Evolutionary conservation across 2,797 vertebrate genomes (phyloP), one percentile per base, ranked within the genome.

Genomic region (Arctocebus calabarensis): DNA sequence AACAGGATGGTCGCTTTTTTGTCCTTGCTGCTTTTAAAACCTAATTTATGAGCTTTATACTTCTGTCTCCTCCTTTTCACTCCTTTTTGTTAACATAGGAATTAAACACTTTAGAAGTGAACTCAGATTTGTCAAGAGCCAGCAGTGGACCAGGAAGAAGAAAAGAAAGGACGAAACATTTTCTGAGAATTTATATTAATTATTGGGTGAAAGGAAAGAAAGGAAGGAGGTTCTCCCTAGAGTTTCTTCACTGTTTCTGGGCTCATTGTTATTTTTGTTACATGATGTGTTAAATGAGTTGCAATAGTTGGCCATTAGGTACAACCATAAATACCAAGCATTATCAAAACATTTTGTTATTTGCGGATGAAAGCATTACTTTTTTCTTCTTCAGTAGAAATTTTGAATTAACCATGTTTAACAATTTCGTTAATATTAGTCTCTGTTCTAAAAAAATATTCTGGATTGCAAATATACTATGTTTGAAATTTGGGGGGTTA

Each of bases 41-140:
- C 23, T 8, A 43, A 37, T 78, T 89, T 91, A 34, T 29, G 52
- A 17, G 79, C 34, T 55, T 82, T 37, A 34, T 81, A 7, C 25
- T 62, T 61, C 9, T n/a, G 5, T n/a, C 3, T 32, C 2, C 13
- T 16, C 14, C 2, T n/a, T 93, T 90, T 52, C 23, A 5, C 59
- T 40, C 34, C 68, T 73, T 7, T 61, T 90, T 75, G 10, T 55
- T 87, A 62, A 55, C 2, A 8, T 64, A 78, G 48, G 45, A 75
- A 16, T 77, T 94, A 91, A 90, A 85, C 5, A 84, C 10, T 48
- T 27, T 75, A 77, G 27, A 88, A 64, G n/a, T 97, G 77, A 94
- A 83, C 40, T 9, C 22, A 61, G 19, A 82, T 61, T 3, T 77
- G 4, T 73, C 23, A 81, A 70, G 59, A 75, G 48, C 66, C 22